Evolutionary conservation across 2,888 invertebrate species (phyloP).

Genomic region (Chironomus tentans): DNA sequence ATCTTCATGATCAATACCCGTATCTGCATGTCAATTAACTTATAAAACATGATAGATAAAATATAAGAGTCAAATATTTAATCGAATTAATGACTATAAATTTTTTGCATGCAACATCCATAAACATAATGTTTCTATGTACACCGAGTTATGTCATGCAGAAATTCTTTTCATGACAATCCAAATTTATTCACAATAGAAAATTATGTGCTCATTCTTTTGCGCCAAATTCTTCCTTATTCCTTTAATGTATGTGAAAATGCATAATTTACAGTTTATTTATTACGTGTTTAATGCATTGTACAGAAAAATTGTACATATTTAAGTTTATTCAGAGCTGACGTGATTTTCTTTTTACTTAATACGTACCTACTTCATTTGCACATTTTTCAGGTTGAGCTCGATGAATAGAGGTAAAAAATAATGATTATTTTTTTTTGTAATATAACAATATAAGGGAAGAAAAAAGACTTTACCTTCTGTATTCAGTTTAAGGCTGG

Average conservation of each 20-base stretch:
- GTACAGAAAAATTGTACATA: not conserved
- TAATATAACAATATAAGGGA: not conserved
- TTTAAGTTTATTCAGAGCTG: not conserved
- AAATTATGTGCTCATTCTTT: not conserved
- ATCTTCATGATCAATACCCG: no score
- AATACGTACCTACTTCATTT: not conserved
- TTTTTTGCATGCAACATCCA: no score
- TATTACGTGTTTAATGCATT: not conserved
- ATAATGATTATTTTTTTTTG: not conserved
- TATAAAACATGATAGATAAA: no score
- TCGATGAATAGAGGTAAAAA: not conserved
- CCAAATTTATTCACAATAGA: no score
- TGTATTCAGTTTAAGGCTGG: not conserved
- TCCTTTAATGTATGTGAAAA: not conserved
- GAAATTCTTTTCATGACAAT: no score
- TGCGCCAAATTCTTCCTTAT: not conserved
- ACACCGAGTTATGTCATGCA: no score
- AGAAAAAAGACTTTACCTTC: not conserved
- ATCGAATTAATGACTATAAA: no score
- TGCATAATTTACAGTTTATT: not conserved
- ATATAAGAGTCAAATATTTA: no score
- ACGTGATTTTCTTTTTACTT: not conserved
- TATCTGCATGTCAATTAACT: no score
- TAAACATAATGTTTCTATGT: no score
- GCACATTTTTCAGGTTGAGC: not conserved